These are phyloP conservation scores for Laticauda colubrina DNA, from an alignment of 2,113 vertebrate species.

Conservation along the genomic window DNA sequence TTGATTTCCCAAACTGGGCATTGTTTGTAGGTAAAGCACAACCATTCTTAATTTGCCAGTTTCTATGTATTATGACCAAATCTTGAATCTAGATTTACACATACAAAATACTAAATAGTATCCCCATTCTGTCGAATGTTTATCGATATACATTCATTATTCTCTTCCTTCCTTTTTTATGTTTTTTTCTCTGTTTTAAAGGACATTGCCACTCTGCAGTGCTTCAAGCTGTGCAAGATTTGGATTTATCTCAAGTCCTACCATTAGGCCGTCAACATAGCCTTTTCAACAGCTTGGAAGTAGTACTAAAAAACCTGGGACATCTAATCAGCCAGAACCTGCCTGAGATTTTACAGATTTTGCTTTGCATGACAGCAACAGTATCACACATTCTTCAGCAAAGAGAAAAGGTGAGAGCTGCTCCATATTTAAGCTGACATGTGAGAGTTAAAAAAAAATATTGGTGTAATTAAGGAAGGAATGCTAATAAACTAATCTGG, in stretches of 20 bases:
- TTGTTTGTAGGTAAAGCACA: background rate
- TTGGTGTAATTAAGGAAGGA: conserved; percentile 1
- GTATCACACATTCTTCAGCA: conserved; percentile 78
- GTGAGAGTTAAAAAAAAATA: background rate
- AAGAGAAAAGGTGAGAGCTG: conserved; percentile 80
- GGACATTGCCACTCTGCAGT: conserved; percentile 83
- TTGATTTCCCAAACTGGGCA: background rate
- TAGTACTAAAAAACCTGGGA: conserved; percentile 88
- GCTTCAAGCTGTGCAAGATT: conserved; percentile 71
- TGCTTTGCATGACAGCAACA: conserved; percentile 85
- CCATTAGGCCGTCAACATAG: conserved; percentile 92
- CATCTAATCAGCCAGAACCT: conserved; percentile 83
- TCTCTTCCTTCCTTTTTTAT: background rate
- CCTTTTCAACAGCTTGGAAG: conserved; percentile 84
- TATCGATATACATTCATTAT: background rate
- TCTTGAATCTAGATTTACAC: background rate
- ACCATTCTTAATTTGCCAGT: background rate
- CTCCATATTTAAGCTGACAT: background rate
- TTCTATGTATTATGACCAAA: background rate
- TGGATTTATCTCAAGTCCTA: conserved; percentile 78
- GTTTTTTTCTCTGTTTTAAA: conserved; percentile 40
- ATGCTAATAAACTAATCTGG: background rate
- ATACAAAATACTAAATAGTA: background rate
- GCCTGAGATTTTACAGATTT: conserved; percentile 88
- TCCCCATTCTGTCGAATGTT: background rate